Percentiles rank a stretch among this genome's conserved stretches.
phyloP scores from a whole-genome alignment of 2,888 invertebrate genomes.

The Macrosoma leucophasiata region DNA sequence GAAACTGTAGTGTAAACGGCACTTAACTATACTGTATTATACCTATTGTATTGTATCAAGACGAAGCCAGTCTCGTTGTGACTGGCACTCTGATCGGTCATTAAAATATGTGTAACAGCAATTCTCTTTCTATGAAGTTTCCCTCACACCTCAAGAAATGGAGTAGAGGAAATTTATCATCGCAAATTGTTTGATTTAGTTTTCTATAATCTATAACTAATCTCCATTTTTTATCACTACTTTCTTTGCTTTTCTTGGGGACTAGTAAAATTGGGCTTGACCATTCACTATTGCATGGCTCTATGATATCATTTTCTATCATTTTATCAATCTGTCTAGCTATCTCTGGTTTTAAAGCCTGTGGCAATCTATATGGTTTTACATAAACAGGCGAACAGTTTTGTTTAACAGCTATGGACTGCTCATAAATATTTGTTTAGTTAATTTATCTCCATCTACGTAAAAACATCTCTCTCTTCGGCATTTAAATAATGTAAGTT shows the following conservation, averaged over 20 bases:
- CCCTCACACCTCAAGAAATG: too few species aligned
- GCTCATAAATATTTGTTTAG: neutral
- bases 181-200: constrained; percentile 3
- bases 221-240: constrained; percentile 17
- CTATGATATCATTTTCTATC: constrained; percentile 9
- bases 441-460: constrained; percentile 3
- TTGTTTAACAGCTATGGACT: constrained; percentile 3
- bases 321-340: constrained; percentile 10
- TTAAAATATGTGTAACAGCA: too few species aligned
- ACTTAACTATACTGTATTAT: too few species aligned
- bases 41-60: too few species aligned
- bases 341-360: constrained; percentile 5
- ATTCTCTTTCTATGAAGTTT: too few species aligned
- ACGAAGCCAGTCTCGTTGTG: too few species aligned
- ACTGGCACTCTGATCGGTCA: too few species aligned
- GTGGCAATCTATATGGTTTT: constrained; percentile 10
- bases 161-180: constrained; percentile 1
- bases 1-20: too few species aligned
- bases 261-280: constrained; percentile 24
- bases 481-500: neutral
- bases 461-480: constrained; percentile 1
- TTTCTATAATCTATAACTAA: constrained; percentile 6
- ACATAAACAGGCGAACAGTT: constrained; percentile 1
- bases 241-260: constrained; percentile 18
- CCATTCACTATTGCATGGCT: constrained; percentile 20